Evolutionary conservation across 2,888 invertebrate genomes (phyloP), one percentile per base, ranked within the genome.

Genomic region (Nemotelus pantherinus): DNA sequence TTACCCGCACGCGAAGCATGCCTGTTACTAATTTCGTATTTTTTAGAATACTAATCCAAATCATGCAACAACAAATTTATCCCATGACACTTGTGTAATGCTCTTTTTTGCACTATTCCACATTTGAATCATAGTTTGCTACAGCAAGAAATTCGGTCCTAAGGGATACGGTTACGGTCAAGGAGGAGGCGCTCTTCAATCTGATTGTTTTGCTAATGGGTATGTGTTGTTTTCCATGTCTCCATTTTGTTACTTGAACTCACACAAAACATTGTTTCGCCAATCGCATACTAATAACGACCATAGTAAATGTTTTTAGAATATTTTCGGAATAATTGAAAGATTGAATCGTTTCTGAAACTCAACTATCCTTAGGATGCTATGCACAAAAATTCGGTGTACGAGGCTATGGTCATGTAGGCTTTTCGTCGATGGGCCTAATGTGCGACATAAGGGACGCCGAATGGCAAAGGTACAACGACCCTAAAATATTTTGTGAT

Each of bases 91-190:
- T 65, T 72, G 72, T 72, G 58, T 72, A 60, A 72, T 72, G 47
- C 72, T 72, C 39, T 72, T 41, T 72, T 55, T 55, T 43, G 44
- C 48, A 53, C 25, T 41, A 45, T 74, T 74, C 44, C 63, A 63
- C 50, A 48, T 39, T 25, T 10, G 5, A 48, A 58, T 2, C 65
- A 84, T 89, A 95, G 95, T 94, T 86, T 98, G 98, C 92, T 98
- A 99, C 90, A 95, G 93, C 87, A 96, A 97, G 92, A 95, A 93
- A 91, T 98, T 95, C 89, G 98, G 98, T 84, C 98, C 98, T 85
- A 97, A 95, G 90, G 96, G 96, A 88, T 97, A 97, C 88, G 98
- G 97, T 85, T 98, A 96, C 89, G 98, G 98, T 85, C 95, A 96
- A 89, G 98, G 99, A 86, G 96, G 95, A 86, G 96, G 96, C 86